A percentile compares a stretch with the other conserved stretches of the same genome.
These are phyloP conservation scores for Nansenia antarctica DNA, from an alignment of 2,113 vertebrate species.

Conservation along the genomic window DNA sequence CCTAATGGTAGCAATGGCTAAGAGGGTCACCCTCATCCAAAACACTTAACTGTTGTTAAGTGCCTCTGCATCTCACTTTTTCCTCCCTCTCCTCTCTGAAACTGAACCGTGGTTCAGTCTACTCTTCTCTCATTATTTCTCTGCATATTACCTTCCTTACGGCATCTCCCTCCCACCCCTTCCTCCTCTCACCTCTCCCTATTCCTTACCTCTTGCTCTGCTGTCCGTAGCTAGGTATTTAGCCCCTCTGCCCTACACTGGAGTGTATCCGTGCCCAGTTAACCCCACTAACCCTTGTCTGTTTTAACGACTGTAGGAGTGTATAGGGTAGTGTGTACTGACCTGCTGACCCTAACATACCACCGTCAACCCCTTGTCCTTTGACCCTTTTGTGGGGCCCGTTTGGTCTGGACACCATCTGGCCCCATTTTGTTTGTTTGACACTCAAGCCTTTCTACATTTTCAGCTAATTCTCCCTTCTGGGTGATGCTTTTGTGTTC, in stretches of 20 bases:
- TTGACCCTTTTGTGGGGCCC: constrained; percentile 20
- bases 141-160: background rate
- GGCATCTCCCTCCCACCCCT: background rate
- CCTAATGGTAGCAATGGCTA: too few species aligned
- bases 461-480: constrained; percentile 7
- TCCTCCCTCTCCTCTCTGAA: constrained; percentile 26
- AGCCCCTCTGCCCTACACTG: constrained; percentile 7
- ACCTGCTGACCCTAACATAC: constrained; percentile 56
- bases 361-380: constrained; percentile 43
- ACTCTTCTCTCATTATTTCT: background rate
- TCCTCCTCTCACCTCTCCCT: background rate
- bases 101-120: background rate
- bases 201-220: background rate
- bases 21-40: constrained; percentile 1
- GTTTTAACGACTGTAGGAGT: constrained; percentile 26
- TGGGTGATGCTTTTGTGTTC: constrained; percentile 17
- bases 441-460: background rate
- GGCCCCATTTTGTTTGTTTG: constrained; percentile 33
- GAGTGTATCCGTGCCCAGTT: constrained; percentile 10
- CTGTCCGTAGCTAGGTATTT: background rate
- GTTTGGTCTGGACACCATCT: constrained; percentile 45
- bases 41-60: constrained; percentile 18
- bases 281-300: constrained; percentile 50
- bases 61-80: constrained; percentile 15
- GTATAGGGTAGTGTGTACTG: constrained; percentile 44